These are phyloP conservation scores for Bradypus variegatus DNA, from an alignment of 2,797 vertebrate species.

Conservation along the genomic window DNA sequence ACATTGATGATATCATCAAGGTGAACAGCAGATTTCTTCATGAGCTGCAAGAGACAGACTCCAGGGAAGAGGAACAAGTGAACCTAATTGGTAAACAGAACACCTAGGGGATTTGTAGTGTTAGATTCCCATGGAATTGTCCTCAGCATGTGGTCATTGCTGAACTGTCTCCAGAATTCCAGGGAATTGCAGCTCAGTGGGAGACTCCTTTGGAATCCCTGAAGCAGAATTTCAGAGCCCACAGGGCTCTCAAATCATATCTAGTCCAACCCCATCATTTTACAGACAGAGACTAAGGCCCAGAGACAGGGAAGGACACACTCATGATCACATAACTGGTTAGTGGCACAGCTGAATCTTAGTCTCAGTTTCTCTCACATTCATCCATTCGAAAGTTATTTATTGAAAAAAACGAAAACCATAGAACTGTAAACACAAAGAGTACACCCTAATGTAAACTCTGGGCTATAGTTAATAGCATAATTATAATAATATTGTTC, in stretches of 20 bases:
- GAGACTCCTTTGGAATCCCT: not conserved
- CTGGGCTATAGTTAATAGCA: too few relatives aligned
- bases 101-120: too few relatives aligned
- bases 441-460: too few relatives aligned
- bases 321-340: not conserved
- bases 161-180: not conserved
- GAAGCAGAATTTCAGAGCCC: not conserved
- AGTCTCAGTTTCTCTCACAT: not conserved
- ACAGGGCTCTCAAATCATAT: not conserved
- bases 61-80: conserved; percentile 75
- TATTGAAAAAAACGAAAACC: too few relatives aligned
- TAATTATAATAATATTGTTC: too few relatives aligned
- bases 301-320: not conserved
- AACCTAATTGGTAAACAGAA: conserved; percentile 82
- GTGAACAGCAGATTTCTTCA: conserved; percentile 82
- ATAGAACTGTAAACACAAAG: too few relatives aligned
- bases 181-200: not conserved
- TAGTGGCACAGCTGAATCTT: not conserved
- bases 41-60: conserved; percentile 75
- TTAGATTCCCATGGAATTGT: not conserved
- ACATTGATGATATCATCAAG: conserved; percentile 83
- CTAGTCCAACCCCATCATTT: not conserved
- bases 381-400: not conserved
- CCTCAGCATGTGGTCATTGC: not conserved
- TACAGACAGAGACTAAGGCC: not conserved